Evolutionary conservation across 2,797 vertebrate genomes (phyloP).

Genomic region (Philypnodon macrostomus): DNA sequence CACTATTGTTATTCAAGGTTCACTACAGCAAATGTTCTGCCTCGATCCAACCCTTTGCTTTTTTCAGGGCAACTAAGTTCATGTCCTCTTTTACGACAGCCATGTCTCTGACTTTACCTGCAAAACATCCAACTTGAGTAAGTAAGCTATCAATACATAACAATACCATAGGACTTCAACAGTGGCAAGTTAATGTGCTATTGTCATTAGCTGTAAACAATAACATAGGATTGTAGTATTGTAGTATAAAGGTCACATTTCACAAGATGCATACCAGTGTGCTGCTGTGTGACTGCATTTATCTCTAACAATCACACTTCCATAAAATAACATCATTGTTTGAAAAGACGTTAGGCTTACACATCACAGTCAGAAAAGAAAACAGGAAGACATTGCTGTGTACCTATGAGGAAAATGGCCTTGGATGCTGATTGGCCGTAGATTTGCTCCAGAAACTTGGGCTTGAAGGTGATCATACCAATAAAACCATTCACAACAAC

Average conservation of each 20-base stretch:
- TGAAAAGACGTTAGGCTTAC: neutral
- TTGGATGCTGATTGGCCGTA: constrained; percentile 89
- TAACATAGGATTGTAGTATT: neutral
- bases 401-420: constrained; percentile 86
- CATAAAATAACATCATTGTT: constrained; percentile 68
- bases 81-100: no score
- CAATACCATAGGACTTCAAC: no score
- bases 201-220: neutral
- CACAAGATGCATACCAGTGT: constrained; percentile 16
- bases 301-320: constrained; percentile 60
- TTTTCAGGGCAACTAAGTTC: no score
- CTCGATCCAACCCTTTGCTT: no score
- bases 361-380: neutral
- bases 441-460: constrained; percentile 91
- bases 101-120: no score
- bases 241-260: neutral
- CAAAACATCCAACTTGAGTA: no score
- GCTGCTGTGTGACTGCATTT: constrained; percentile 19
- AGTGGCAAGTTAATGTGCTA: neutral
- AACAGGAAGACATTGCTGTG: neutral
- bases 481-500: constrained; percentile 88
- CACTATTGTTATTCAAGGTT: no score
- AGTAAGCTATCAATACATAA: no score
- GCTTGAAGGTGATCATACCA: constrained; percentile 95
- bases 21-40: no score